Evolutionary conservation across 2,888 invertebrate genomes (phyloP), one percentile per base, ranked within the genome.

Genomic region (Melinopterus prodromus): DNA sequence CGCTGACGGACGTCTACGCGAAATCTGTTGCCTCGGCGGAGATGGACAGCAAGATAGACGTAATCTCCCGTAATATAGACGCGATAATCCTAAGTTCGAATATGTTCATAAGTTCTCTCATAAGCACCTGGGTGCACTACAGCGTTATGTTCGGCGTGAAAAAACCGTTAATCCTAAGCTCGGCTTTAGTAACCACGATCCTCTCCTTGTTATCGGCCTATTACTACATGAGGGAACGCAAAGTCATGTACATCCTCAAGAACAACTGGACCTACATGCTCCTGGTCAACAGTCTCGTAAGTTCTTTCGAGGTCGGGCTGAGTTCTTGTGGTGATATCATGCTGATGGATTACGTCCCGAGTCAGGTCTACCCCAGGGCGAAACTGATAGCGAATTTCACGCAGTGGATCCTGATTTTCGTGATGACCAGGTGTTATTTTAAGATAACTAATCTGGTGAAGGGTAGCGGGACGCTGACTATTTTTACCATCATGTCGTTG

Each of bases 321-420:
- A 83, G 84, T 16, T 77, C 81, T 69, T 84, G 80, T 71, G 80
- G 85, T 0, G 84, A 84, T 26, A 79, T 84, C 12, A 82, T 87
- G 69, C 79, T 86, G 6, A 79, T 82, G 14, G 83, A 85, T 69
- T 87, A 87, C 79, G 80, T 85, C 35, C 87, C 87, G 0, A 83
- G 82, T 80, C 85, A 87, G 81, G 84, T 87, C 12, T 85, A 85
- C 76, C 79, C 80, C 3, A 80, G 79, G 12, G 84, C 84, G 0
- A 81, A 81, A 77, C 79, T 81, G 6, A 79, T 85, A 2, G 77
- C 83, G 1, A 81, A 80, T 15, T 74, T 83, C 6, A 69, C 81
- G 1, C 83, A 83, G 14, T 87, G 86, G 86, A 69, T 85, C 4
- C 38, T 84, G 15, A 79, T 85, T 7, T 85, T 85, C 78, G 7